A percentile compares a stretch with the other conserved stretches of the same genome.
These are phyloP conservation scores for Drosophila parabipectinata DNA, from an alignment of 1,140 invertebrate genomes.

Conservation along the genomic window DNA sequence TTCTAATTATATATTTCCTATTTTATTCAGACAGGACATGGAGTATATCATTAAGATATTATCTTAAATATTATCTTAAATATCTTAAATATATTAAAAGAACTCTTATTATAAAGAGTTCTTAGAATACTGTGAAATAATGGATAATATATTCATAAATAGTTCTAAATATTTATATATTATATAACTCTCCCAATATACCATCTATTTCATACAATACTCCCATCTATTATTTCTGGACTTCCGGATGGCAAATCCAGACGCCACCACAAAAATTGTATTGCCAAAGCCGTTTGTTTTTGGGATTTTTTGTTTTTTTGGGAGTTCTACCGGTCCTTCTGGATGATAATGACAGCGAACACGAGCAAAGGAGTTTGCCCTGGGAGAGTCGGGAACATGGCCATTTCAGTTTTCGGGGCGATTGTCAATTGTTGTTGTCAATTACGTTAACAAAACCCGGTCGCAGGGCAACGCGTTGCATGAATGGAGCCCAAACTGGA, in stretches of 20 bases:
- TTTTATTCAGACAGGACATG: too few species aligned
- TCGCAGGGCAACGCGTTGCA: slow-evolving; percentile 11
- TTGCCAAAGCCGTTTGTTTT: slow-evolving; percentile 13
- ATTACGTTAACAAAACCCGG: slow-evolving; percentile 78
- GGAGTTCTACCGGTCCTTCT: slow-evolving; percentile 21
- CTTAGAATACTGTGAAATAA: too few species aligned
- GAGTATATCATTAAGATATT: too few species aligned
- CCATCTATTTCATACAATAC: too few species aligned
- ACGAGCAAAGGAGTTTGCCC: slow-evolving; percentile 42
- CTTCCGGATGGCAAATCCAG: slow-evolving; percentile 5
- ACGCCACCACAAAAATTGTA: slow-evolving; percentile 13
- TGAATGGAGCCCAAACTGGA: slow-evolving; percentile 41
- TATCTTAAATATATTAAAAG: too few species aligned
- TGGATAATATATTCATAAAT: too few species aligned
- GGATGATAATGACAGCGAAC: slow-evolving; percentile 73
- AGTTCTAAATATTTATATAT: too few species aligned
- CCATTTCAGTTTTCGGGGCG: slow-evolving; percentile 51
- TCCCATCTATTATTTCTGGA: neutral
- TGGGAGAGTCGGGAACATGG: slow-evolving; percentile 35
- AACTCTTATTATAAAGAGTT: too few species aligned
- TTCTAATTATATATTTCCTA: too few species aligned
- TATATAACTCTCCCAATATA: too few species aligned
- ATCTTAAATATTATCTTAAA: too few species aligned
- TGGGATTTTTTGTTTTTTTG: slow-evolving; percentile 3
- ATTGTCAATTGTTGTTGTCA: slow-evolving; percentile 79